A percentile compares a stretch with the other conserved stretches of the same genome.
These are phyloP conservation scores for Hipposideros larvatus DNA, from an alignment of 2,797 vertebrate genomes.

Conservation along the genomic window DNA sequence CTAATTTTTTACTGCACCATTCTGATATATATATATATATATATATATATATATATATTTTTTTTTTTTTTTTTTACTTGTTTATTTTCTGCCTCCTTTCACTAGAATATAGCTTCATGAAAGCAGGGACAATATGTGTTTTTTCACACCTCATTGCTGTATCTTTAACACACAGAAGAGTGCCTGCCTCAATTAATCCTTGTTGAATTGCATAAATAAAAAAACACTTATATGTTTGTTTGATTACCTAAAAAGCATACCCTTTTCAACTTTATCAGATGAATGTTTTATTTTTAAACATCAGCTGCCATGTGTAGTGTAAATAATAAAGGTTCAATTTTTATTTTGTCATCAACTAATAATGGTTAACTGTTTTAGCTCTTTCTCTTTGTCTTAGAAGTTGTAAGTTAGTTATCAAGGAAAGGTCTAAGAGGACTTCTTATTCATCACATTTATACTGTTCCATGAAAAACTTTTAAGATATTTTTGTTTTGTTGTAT, in stretches of 20 bases:
- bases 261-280: background rate
- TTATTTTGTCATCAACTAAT: background rate
- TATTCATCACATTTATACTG: background rate
- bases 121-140: background rate
- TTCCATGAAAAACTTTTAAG: background rate
- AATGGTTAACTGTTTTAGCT: background rate
- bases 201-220: background rate
- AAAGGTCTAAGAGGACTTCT: background rate
- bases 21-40: background rate
- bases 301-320: background rate
- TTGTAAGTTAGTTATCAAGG: background rate
- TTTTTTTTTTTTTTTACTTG: background rate
- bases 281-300: background rate
- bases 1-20: background rate
- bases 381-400: background rate
- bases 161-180: background rate
- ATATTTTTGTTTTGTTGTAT: slow-evolving; percentile 4
- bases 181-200: background rate
- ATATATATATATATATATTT: no score
- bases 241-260: background rate
- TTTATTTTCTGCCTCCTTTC: background rate
- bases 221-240: background rate
- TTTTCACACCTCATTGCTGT: background rate
- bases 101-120: background rate
- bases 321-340: background rate